phyloP scores from a whole-genome alignment of 2,888 invertebrate genomes.

The Clepsis dumicolana region DNA sequence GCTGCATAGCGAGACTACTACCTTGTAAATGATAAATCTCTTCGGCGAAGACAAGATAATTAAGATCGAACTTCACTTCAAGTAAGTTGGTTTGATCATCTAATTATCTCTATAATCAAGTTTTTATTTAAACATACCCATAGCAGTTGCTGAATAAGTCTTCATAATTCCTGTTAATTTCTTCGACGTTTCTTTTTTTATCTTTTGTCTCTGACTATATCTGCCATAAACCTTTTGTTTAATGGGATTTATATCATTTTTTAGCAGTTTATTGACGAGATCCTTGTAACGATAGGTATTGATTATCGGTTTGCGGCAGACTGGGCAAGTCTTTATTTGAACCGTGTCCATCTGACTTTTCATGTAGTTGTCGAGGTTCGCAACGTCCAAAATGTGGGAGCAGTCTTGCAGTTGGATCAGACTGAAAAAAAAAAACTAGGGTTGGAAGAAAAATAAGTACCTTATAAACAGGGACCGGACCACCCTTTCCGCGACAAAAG shows the following conservation, averaged over 20 bases:
- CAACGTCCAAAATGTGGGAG: slow-evolving; percentile 78
- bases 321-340: slow-evolving; percentile 82
- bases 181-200: slow-evolving; percentile 49
- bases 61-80: too few relatives aligned
- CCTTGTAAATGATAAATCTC: too few relatives aligned
- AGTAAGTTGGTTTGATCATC: too few relatives aligned
- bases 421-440: slow-evolving; percentile 65
- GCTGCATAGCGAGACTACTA: too few relatives aligned
- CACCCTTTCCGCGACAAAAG: too few relatives aligned
- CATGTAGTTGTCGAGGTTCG: slow-evolving; percentile 76
- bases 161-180: too few relatives aligned
- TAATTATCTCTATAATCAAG: too few relatives aligned
- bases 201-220: slow-evolving; percentile 53
- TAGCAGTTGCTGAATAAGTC: too few relatives aligned
- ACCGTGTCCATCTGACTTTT: slow-evolving; percentile 61
- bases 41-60: too few relatives aligned
- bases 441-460: too few relatives aligned
- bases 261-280: slow-evolving; percentile 71
- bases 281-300: slow-evolving; percentile 86
- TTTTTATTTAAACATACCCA: too few relatives aligned
- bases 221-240: slow-evolving; percentile 74
- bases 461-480: too few relatives aligned
- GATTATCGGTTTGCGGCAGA: slow-evolving; percentile 86
- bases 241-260: slow-evolving; percentile 72
- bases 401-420: slow-evolving; percentile 85